A percentile compares a stretch with the other conserved stretches of the same genome.
Evolutionary conservation across 2,113 vertebrate species (phyloP).

Genomic region (Meleagris gallopavo): DNA sequence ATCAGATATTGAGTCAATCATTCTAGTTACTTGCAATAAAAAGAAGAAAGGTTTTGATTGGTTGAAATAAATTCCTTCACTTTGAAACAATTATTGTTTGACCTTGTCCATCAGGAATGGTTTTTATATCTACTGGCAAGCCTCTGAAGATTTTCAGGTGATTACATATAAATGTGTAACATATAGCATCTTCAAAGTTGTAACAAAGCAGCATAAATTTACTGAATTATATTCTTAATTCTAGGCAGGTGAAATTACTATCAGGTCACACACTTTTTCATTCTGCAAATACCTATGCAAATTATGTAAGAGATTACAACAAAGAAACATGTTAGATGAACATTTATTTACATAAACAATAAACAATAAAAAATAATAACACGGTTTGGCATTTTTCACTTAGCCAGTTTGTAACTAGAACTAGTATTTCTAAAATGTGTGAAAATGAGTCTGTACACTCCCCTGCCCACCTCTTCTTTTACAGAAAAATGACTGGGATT

Average conservation of each 20-base stretch:
- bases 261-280: neutral
- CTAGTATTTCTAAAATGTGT: neutral
- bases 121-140: neutral
- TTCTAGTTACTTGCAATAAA: neutral
- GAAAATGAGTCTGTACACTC: neutral
- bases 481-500: neutral
- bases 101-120: slow-evolving; percentile 1
- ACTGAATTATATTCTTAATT: neutral
- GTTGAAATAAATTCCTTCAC: neutral
- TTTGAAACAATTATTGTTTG: slow-evolving; percentile 25
- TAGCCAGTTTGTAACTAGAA: neutral
- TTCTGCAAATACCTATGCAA: neutral
- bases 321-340: neutral
- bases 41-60: neutral
- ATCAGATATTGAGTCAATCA: slow-evolving; percentile 18
- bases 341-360: neutral
- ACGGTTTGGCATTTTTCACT: neutral
- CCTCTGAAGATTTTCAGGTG: neutral
- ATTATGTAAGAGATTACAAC: neutral
- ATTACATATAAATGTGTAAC: neutral
- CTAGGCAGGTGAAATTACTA: neutral
- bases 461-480: neutral
- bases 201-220: neutral
- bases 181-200: neutral
- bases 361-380: neutral